Percentiles rank a stretch among this genome's conserved stretches.
Conservation (phyloP, 2,888 invertebrate species). For the Himalopsyche tibetana region DNA sequence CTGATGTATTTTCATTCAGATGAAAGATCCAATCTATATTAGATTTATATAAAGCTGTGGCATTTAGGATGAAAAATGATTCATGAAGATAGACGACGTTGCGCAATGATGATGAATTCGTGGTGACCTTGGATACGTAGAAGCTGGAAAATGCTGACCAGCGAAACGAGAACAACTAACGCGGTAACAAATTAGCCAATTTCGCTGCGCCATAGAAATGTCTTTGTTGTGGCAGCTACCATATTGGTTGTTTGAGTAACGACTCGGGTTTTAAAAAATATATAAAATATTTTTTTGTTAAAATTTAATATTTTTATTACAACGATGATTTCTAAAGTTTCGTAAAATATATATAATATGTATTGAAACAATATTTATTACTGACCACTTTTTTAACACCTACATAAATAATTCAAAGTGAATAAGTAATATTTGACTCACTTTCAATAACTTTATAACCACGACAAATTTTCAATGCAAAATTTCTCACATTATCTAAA, state of each 20-base stretch:
- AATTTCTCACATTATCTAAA: too few relatives aligned
- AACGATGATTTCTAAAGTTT: too few relatives aligned
- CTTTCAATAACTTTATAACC: too few relatives aligned
- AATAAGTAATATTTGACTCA: too few relatives aligned
- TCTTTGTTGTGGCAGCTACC: neutral
- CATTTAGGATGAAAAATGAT: conserved; percentile 14
- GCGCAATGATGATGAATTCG: conserved; percentile 17
- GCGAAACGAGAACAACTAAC: conserved; percentile 6
- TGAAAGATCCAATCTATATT: neutral
- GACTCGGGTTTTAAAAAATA: neutral
- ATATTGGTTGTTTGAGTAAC: neutral
- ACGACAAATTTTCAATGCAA: too few relatives aligned
- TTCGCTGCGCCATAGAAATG: conserved; percentile 22
- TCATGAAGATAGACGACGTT: neutral
- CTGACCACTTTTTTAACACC: too few relatives aligned
- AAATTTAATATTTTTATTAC: too few relatives aligned
- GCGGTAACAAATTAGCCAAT: conserved; percentile 26
- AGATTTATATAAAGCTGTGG: neutral
- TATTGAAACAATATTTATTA: too few relatives aligned
- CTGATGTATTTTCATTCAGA: neutral
- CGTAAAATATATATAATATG: too few relatives aligned
- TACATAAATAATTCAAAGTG: too few relatives aligned
- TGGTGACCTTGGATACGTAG: conserved; percentile 14
- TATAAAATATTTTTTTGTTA: too few relatives aligned
- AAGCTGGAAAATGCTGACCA: conserved; percentile 1